Conservation (phyloP, 2,888 invertebrate species). For the Phragmatobia fuliginosa region DNA sequence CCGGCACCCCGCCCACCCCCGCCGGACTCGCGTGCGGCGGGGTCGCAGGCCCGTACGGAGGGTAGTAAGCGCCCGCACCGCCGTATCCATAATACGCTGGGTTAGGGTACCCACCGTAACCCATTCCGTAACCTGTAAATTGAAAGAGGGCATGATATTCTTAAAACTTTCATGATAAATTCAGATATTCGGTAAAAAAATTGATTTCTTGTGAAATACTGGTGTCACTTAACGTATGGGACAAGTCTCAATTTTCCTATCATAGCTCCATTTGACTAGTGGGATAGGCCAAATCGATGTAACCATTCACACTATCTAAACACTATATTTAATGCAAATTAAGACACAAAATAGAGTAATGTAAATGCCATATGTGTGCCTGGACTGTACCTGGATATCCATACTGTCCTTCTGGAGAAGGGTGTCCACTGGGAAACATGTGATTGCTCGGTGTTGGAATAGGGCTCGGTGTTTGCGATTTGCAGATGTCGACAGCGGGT, state of each 20-base stretch:
- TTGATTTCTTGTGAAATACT: too few species aligned
- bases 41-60: constrained; percentile 74
- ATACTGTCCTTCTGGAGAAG: constrained; percentile 72
- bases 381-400: constrained; percentile 79
- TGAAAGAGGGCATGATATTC: background rate
- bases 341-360: background rate
- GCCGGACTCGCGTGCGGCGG: constrained; percentile 57
- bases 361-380: background rate
- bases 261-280: too few species aligned
- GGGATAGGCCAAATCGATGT: too few species aligned
- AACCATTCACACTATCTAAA: too few species aligned
- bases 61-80: constrained; percentile 81
- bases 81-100: constrained; percentile 86
- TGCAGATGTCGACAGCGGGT: constrained; percentile 53
- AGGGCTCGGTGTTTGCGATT: constrained; percentile 50
- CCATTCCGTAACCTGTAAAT: constrained; percentile 75
- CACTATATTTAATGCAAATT: too few species aligned
- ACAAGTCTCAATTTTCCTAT: too few species aligned
- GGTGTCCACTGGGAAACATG: constrained; percentile 61
- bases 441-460: constrained; percentile 59
- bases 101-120: constrained; percentile 77
- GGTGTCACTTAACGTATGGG: too few species aligned
- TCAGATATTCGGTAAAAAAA: background rate
- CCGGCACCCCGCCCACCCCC: constrained; percentile 68
- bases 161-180: background rate